Evolutionary conservation across 2,113 vertebrate species (phyloP).

Genomic region (Prolemur simus): DNA sequence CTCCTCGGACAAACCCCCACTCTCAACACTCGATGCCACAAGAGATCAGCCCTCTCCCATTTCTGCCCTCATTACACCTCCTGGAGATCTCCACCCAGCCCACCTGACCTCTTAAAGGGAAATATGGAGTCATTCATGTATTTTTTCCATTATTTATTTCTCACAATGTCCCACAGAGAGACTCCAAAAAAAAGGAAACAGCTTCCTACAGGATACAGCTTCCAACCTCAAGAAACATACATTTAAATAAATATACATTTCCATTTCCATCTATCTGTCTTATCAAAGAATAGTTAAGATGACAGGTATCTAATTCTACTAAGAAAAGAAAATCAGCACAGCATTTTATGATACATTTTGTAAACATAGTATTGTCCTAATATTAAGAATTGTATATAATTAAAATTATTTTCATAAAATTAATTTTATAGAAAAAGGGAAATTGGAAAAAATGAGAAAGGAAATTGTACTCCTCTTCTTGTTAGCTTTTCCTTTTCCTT

Average conservation of each 20-base stretch:
- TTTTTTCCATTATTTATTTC: neutral
- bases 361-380: neutral
- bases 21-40: neutral
- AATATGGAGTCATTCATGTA: neutral
- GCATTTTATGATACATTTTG: neutral
- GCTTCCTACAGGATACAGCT: neutral
- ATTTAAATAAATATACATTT: neutral
- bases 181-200: neutral
- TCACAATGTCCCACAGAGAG: neutral
- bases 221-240: neutral
- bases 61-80: neutral
- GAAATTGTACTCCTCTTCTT: neutral
- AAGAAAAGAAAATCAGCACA: neutral
- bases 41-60: neutral
- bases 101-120: neutral
- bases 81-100: neutral
- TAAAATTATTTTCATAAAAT: conserved; percentile 6
- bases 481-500: neutral
- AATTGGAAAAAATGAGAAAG: neutral
- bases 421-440: neutral
- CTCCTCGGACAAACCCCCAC: too few species aligned
- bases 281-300: neutral
- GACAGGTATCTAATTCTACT: neutral
- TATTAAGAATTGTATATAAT: neutral
- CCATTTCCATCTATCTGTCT: neutral